Conservation (phyloP, 2,797 vertebrate genomes). For the Parauchenoglanis ngamensis region DNA sequence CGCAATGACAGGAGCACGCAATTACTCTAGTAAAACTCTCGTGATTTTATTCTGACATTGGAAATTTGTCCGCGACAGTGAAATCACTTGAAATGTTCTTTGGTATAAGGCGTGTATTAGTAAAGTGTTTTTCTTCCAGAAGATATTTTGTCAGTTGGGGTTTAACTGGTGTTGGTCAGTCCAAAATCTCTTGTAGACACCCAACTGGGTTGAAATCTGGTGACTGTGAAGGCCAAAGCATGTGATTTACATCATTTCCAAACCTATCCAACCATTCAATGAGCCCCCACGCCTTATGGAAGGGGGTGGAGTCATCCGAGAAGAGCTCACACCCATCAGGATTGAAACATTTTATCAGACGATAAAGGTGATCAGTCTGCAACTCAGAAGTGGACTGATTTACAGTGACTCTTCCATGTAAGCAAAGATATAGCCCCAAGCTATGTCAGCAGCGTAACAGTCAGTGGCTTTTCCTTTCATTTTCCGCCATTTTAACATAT, state of each 20-base stretch:
- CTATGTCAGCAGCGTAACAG: background rate
- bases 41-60: no score
- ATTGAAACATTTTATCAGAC: background rate
- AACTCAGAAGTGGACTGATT: background rate
- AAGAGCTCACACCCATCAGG: background rate
- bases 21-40: no score
- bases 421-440: background rate
- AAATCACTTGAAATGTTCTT: no score
- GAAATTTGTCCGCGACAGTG: no score
- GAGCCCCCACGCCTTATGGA: background rate
- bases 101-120: no score
- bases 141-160: background rate
- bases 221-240: background rate
- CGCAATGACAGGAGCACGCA: no score
- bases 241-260: background rate
- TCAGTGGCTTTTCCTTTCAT: background rate
- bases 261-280: background rate
- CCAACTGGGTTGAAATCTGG: background rate
- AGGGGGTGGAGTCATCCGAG: background rate
- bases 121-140: background rate
- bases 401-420: background rate
- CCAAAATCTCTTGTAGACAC: background rate
- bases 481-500: background rate
- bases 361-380: background rate
- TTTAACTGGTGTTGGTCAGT: background rate